These are phyloP conservation scores for Anser brachyrhynchus DNA, from an alignment of 2,113 vertebrate genomes.

Conservation along the genomic window DNA sequence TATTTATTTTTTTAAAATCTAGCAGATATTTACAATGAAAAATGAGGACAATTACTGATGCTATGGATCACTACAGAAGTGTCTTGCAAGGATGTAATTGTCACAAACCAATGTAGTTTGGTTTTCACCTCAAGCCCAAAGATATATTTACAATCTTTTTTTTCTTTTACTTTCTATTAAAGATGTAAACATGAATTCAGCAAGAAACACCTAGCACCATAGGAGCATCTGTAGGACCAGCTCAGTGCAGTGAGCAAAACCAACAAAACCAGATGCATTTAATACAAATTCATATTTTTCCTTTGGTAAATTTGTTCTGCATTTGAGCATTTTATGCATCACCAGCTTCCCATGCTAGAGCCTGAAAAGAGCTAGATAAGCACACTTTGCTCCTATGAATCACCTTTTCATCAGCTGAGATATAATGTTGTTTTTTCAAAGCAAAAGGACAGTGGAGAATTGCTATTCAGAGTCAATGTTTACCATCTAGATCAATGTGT, in stretches of 20 bases:
- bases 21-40: not conserved
- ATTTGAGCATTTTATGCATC: not conserved
- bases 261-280: constrained; percentile 9
- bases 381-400: not conserved
- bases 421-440: fast-evolving
- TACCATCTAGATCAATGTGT: not conserved
- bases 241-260: not conserved
- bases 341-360: not conserved
- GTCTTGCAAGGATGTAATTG: not conserved
- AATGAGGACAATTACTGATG: not conserved
- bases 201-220: not conserved
- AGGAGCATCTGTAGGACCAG: not conserved
- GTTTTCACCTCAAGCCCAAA: not conserved
- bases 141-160: not conserved
- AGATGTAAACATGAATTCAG: not conserved
- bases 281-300: not conserved
- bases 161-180: not conserved
- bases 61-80: not conserved
- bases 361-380: not conserved
- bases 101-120: not conserved
- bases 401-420: not conserved
- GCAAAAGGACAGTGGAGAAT: not conserved
- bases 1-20: not conserved
- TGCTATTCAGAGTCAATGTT: not conserved
- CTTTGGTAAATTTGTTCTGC: not conserved